phyloP scores from a whole-genome alignment of 2,113 vertebrate species.

The Seriola quinqueradiata region DNA sequence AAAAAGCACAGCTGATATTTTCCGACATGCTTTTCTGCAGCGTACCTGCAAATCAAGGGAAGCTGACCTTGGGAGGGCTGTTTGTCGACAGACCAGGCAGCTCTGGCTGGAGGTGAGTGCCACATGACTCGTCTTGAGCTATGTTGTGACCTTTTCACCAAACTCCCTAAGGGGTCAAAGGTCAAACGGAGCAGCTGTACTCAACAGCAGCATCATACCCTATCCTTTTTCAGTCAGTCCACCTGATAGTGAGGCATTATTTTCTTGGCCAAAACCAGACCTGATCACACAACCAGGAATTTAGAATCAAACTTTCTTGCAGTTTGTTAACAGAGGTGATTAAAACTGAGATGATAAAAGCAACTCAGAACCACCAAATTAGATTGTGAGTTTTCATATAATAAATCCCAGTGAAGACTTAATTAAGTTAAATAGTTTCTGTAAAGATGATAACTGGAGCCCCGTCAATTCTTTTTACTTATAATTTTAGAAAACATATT shows the following conservation, averaged over 20 bases:
- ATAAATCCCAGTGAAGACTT: neutral
- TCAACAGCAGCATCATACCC: conserved; percentile 1
- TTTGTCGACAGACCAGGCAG: conserved; percentile 20
- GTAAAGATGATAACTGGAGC: neutral
- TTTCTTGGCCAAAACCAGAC: neutral
- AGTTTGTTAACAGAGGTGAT: neutral
- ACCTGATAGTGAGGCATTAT: conserved; percentile 6
- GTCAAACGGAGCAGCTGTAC: conserved; percentile 43
- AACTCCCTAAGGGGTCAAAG: conserved; percentile 26
- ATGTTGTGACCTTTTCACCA: conserved; percentile 22
- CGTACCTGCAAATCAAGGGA: conserved; percentile 51
- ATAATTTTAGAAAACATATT: neutral
- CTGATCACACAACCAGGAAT: neutral
- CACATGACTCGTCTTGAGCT: conserved; percentile 42
- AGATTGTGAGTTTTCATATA: neutral
- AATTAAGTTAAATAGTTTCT: neutral
- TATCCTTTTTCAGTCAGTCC: neutral
- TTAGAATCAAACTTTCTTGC: neutral
- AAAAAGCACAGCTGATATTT: neutral
- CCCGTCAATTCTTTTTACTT: neutral
- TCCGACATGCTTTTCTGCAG: conserved; percentile 25
- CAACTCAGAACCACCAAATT: neutral
- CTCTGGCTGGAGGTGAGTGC: conserved; percentile 31
- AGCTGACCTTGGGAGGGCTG: conserved; percentile 1
- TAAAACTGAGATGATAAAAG: neutral